Conservation (phyloP, 2,113 vertebrate genomes). For the Tragelaphus scriptus region DNA sequence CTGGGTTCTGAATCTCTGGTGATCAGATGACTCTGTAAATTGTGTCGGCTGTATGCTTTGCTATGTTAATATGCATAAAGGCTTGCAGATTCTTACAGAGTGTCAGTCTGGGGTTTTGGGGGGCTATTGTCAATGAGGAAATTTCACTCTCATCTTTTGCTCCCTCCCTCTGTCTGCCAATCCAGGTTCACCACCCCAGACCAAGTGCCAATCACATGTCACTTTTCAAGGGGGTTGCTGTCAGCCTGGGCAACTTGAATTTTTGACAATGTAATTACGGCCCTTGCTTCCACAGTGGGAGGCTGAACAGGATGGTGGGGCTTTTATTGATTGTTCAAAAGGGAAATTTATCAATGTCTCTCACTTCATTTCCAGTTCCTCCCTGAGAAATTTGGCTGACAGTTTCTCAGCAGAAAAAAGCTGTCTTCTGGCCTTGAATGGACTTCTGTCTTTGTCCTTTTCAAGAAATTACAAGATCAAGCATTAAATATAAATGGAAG, state of each 20-base stretch:
- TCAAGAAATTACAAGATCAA: conserved; percentile 33
- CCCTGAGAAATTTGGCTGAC: conserved; percentile 83
- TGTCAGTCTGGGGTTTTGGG: conserved; percentile 76
- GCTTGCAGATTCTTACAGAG: conserved; percentile 70
- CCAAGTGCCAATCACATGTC: conserved; percentile 85
- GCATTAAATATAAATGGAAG: conserved; percentile 38
- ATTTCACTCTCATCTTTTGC: conserved; percentile 79
- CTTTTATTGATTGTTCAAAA: conserved; percentile 93
- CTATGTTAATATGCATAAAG: conserved; percentile 85
- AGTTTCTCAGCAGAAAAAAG: conserved; percentile 74
- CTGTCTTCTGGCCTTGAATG: conserved; percentile 73
- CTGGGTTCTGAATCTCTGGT: conserved; percentile 59
- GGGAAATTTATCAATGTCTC: conserved; percentile 98
- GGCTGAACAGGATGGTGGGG: conserved; percentile 81
- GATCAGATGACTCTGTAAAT: conserved; percentile 71
- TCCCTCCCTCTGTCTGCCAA: conserved; percentile 83
- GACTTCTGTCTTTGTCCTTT: conserved; percentile 79
- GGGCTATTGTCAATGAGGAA: conserved; percentile 80
- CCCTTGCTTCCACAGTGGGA: conserved; percentile 83
- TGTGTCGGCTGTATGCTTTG: conserved; percentile 81
- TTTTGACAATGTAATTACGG: conserved; percentile 98
- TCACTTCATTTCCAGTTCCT: conserved; percentile 81
- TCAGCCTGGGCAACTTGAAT: conserved; percentile 80
- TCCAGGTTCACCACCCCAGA: conserved; percentile 81
- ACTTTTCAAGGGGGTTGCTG: conserved; percentile 76